These are phyloP conservation scores for Orthosia incerta DNA, from an alignment of 2,888 invertebrate genomes.

Conservation along the genomic window DNA sequence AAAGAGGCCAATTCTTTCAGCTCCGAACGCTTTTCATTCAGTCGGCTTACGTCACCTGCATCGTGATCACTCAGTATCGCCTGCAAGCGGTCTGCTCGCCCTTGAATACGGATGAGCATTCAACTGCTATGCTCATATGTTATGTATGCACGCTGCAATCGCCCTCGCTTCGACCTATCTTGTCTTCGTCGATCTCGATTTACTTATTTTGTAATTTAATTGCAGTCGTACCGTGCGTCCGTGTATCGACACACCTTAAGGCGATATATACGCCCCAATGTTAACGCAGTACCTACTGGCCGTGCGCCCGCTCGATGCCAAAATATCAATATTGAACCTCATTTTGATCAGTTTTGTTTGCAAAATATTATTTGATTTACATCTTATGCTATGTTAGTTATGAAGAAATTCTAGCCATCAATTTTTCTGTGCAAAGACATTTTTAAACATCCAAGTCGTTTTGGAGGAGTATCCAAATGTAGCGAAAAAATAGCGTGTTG, in stretches of 20 bases:
- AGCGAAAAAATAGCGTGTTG: too few relatives aligned
- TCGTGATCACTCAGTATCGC: conserved; percentile 72
- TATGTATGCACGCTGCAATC: conserved; percentile 81
- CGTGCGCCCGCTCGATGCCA: too few relatives aligned
- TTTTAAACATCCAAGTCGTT: too few relatives aligned
- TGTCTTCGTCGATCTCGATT: conserved; percentile 62
- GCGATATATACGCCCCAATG: too few relatives aligned
- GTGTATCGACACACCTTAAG: conserved; percentile 25
- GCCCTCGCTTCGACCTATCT: conserved; percentile 69
- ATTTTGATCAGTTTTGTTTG: too few relatives aligned
- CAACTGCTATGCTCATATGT: conserved; percentile 71
- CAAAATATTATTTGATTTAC: too few relatives aligned
- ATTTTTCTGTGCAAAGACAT: too few relatives aligned
- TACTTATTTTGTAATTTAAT: conserved; percentile 68
- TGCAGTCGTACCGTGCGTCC: conserved; percentile 38
- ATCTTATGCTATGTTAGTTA: too few relatives aligned
- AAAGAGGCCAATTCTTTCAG: conserved; percentile 53
- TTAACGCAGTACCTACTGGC: too few relatives aligned
- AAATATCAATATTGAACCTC: too few relatives aligned
- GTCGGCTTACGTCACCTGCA: conserved; percentile 67
- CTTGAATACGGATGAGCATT: conserved; percentile 86
- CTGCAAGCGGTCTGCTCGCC: conserved; percentile 80
- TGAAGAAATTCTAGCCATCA: too few relatives aligned
- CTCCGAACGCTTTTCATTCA: conserved; percentile 44
- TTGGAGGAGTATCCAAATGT: too few relatives aligned